Evolutionary conservation across 2,797 vertebrate genomes (phyloP), one percentile per base, ranked within the genome.

Genomic region (Falco naumanni): DNA sequence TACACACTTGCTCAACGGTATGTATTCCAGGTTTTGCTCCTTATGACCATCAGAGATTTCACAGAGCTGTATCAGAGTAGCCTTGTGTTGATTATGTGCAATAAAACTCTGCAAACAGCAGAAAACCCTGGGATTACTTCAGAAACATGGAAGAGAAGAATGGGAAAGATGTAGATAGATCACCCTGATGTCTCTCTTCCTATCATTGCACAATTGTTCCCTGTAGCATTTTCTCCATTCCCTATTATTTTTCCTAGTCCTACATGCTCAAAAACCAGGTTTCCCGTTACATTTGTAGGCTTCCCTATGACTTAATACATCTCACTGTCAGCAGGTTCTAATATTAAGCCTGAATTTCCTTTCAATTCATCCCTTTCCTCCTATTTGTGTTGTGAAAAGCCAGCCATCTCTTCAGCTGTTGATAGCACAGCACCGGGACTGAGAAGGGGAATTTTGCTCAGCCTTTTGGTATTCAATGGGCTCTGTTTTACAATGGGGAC

Each of bases 331-430:
- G n/a, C 65, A 61, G 34, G 25, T 90, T 95, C 85, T 91, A 77
- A 71, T 77, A 87, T 71, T 87, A 94, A 92, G 41, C 71, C 26
- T 78, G 69, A 89, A 83, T 76, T 84, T 91, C 71, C 56, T 89
- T 91, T 88, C 18, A 16, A 88, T 94, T 96, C 43, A 63, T 76
- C 51, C 43, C 5, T 93, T 95, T 91, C 50, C 24, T 90, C 82
- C 20, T 77, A 15, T 77, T 81, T 81, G 43, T n/a, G 1, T 41
- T 82, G 47, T 31, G 29, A 79, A 72, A 89, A 84, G 25, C 68
- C 76, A 85, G 45, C 3, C 4, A 0, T n/a, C 19, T 64, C 48
- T 84, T 93, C 25, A 89, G 66, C 59, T 90, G 78, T 34, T 84
- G 72, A 45, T 78, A 86, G 20, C 57, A 64, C 25, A 33, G 22